These are phyloP conservation scores for Rhodeus uyekii DNA, from an alignment of 2,797 vertebrate species.

Conservation along the genomic window DNA sequence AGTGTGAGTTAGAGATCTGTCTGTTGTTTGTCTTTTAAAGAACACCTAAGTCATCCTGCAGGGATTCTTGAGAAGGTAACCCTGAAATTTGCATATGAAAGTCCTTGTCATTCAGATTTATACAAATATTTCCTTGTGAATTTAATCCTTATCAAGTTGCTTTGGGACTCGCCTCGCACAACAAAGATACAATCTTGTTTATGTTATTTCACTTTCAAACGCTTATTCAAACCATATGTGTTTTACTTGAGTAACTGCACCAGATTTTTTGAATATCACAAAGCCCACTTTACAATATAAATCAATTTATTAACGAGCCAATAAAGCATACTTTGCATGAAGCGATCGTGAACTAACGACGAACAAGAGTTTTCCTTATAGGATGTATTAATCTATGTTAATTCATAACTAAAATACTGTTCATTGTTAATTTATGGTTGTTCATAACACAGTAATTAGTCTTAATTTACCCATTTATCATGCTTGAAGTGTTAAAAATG, in stretches of 20 bases:
- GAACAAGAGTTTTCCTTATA: no score
- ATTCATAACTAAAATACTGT: background rate
- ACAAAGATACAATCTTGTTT: background rate
- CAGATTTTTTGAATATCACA: background rate
- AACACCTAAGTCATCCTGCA: constrained; percentile 17
- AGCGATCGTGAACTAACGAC: background rate
- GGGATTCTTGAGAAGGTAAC: constrained; percentile 6
- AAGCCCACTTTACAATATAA: background rate
- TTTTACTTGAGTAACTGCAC: background rate
- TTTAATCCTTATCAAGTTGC: background rate
- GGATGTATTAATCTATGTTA: background rate
- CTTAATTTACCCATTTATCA: no score
- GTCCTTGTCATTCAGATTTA: background rate
- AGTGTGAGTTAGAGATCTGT: background rate
- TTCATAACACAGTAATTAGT: no score
- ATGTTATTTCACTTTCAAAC: background rate
- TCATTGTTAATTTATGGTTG: no score
- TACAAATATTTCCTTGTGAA: background rate
- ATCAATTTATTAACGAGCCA: background rate
- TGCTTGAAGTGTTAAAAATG: no score
- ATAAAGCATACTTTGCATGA: background rate
- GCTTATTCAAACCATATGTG: background rate
- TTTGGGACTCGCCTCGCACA: background rate
- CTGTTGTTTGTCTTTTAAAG: constrained; percentile 13
- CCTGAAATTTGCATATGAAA: constrained; percentile 16